Percentiles rank a stretch among this genome's conserved stretches.
These are phyloP conservation scores for Hypsopygia costalis DNA, from an alignment of 2,888 invertebrate species.

Conservation along the genomic window DNA sequence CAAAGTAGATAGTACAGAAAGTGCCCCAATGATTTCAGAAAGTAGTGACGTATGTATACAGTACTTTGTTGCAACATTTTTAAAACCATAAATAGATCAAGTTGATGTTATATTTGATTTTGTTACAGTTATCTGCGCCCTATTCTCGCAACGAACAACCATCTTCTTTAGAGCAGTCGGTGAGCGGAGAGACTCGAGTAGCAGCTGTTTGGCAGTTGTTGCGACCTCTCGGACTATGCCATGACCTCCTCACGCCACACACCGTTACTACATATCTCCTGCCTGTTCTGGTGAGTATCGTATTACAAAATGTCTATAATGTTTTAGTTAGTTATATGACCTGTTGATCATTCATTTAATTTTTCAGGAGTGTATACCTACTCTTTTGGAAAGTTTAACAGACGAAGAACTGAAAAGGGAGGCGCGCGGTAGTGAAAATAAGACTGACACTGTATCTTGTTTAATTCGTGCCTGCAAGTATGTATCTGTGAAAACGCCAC, in stretches of 20 bases:
- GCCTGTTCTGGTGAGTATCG: constrained; percentile 89
- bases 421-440: constrained; percentile 94
- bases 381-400: constrained; percentile 93
- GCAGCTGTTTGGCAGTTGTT: constrained; percentile 82
- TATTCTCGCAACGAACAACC: constrained; percentile 58
- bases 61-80: background rate
- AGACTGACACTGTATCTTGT: constrained; percentile 97
- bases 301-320: no score
- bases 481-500: constrained; percentile 90
- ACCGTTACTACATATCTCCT: constrained; percentile 96
- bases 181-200: constrained; percentile 61
- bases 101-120: constrained; percentile 19
- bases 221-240: constrained; percentile 95
- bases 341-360: constrained; percentile 21
- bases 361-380: constrained; percentile 92
- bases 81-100: background rate
- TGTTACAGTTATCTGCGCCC: constrained; percentile 37
- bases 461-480: constrained; percentile 96
- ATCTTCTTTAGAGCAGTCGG: constrained; percentile 61
- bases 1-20: constrained; percentile 43
- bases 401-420: constrained; percentile 98
- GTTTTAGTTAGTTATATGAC: background rate
- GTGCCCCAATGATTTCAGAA: constrained; percentile 42
- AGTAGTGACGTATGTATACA: constrained; percentile 49
- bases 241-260: constrained; percentile 93